Evolutionary conservation across 2,797 vertebrate genomes (phyloP).

Genomic region (Naso thynnoides): DNA sequence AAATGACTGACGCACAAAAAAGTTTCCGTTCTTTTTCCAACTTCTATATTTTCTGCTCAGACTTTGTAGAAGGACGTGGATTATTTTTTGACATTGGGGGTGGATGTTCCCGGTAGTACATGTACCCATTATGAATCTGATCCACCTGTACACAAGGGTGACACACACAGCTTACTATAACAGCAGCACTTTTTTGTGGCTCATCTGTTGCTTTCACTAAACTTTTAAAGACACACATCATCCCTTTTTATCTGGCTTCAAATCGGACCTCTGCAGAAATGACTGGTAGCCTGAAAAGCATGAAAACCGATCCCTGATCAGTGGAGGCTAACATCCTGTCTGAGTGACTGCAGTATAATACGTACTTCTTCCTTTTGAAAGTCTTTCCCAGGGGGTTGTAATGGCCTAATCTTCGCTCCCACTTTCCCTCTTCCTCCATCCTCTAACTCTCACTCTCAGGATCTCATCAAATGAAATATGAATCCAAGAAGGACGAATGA

Average conservation of each 20-base stretch:
- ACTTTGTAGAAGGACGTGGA: background rate
- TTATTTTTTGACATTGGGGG: background rate
- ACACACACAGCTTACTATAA: too few relatives aligned
- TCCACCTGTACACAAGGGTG: too few relatives aligned
- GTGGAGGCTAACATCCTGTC: conserved; percentile 26
- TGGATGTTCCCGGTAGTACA: background rate
- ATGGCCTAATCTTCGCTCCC: conserved; percentile 28
- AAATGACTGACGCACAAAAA: too few relatives aligned
- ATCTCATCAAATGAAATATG: conserved; percentile 68
- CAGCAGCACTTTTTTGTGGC: background rate
- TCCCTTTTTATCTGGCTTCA: background rate
- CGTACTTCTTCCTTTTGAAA: conserved; percentile 16
- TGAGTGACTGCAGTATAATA: conserved; percentile 13
- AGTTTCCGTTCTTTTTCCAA: background rate
- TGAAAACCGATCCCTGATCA: conserved; percentile 39
- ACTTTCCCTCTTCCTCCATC: background rate
- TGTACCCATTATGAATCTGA: background rate
- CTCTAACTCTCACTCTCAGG: background rate
- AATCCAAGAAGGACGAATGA: conserved; percentile 51
- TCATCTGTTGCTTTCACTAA: background rate
- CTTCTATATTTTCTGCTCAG: too few relatives aligned
- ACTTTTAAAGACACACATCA: background rate
- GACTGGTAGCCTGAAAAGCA: conserved; percentile 9
- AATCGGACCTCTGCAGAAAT: conserved; percentile 29
- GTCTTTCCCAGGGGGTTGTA: conserved; percentile 15